Evolutionary conservation across 2,888 invertebrate genomes (phyloP).

Genomic region (Linyphia triangularis): DNA sequence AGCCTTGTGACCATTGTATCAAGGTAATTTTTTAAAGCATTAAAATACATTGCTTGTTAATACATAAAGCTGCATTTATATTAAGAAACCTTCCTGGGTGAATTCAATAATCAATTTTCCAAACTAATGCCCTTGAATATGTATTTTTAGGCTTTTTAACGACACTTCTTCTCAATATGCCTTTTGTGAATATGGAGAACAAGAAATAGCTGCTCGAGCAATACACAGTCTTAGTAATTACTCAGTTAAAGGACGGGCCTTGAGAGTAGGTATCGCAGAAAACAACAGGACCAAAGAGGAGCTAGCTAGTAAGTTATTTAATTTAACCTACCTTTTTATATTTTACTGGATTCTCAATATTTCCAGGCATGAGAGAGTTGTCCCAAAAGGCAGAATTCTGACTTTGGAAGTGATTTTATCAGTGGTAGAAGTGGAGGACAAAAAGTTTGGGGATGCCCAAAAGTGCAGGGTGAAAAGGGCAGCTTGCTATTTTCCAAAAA

Average conservation of each 20-base stretch:
- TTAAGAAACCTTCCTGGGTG: not conserved
- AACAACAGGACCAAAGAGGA: slow-evolving; percentile 82
- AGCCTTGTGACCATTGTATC: not conserved
- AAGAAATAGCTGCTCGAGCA: slow-evolving; percentile 97
- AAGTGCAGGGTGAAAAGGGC: too few species aligned
- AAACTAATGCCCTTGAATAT: not conserved
- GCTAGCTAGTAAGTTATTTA: slow-evolving; percentile 88
- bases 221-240: slow-evolving; percentile 98
- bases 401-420: too few species aligned
- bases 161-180: slow-evolving; percentile 99
- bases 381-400: too few species aligned
- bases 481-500: too few species aligned
- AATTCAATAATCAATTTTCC: not conserved
- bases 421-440: too few species aligned
- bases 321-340: too few species aligned
- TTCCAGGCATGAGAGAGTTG: too few species aligned
- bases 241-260: slow-evolving; percentile 96
- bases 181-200: slow-evolving; percentile 99
- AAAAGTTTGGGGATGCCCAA: too few species aligned
- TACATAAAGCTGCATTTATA: too few species aligned
- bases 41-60: too few species aligned
- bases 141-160: slow-evolving; percentile 88
- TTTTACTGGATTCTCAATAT: too few species aligned
- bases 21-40: not conserved
- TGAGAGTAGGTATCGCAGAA: slow-evolving; percentile 96